Conservation (phyloP, 2,888 invertebrate species). For the Drosophila atroscutellata region DNA sequence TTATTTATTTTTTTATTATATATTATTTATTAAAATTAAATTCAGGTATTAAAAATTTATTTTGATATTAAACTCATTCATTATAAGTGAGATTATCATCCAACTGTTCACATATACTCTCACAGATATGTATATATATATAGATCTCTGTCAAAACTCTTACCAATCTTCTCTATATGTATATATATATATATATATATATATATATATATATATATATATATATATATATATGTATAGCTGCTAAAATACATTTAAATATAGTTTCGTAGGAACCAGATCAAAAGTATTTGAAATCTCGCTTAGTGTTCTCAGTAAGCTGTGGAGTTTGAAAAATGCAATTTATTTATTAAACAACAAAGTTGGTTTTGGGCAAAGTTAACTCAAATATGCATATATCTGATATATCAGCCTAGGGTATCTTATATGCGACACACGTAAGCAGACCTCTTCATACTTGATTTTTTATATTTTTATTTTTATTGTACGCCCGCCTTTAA, state of each 20-base stretch:
- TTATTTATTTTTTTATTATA: background rate
- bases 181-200: no score
- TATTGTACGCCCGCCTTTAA: slow-evolving; percentile 38
- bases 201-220: no score
- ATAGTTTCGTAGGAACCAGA: rapidly evolving
- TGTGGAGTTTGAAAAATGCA: background rate
- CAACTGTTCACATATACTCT: background rate
- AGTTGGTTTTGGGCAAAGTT: background rate
- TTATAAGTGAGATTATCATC: background rate
- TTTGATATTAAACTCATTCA: background rate
- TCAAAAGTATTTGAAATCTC: background rate
- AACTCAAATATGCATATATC: background rate
- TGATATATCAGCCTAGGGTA: slow-evolving; percentile 1
- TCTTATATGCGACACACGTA: background rate
- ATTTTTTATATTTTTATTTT: background rate
- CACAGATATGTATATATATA: no score
- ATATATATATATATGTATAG: background rate
- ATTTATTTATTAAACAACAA: background rate
- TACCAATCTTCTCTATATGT: no score
- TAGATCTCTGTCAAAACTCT: no score
- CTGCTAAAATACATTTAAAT: background rate
- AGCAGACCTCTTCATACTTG: background rate
- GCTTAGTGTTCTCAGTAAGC: background rate
- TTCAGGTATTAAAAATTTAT: background rate
- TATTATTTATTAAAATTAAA: background rate